A percentile compares a stretch with the other conserved stretches of the same genome.
These are phyloP conservation scores for Chondrilla cf. caribensis DNA, from an alignment of 37 sponge, comb jelly and placozoan species.

Conservation along the genomic window DNA sequence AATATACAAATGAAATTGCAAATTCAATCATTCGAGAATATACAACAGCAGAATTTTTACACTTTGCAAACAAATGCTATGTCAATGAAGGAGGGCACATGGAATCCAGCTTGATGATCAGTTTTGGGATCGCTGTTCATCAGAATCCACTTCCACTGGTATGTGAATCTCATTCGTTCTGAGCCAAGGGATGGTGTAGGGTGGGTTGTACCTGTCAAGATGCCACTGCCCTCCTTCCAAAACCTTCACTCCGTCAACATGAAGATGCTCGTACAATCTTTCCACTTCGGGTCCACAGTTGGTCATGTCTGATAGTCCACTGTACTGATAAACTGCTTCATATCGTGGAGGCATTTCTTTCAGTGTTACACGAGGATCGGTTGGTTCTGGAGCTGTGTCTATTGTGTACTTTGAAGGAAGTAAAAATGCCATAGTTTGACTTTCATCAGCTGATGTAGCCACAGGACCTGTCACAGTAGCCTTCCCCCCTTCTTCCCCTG, in stretches of 20 bases:
- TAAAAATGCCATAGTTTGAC: conserved; percentile 1
- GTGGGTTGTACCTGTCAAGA: neutral
- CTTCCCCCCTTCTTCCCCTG: too few species aligned
- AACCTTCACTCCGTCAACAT: neutral
- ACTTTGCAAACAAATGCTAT: too few species aligned
- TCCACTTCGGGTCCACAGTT: neutral
- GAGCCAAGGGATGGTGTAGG: conserved; percentile 2
- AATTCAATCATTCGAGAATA: too few species aligned
- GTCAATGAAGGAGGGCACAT: too few species aligned
- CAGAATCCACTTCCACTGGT: neutral
- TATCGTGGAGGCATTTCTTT: neutral
- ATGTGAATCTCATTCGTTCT: neutral
- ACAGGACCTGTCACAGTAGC: neutral
- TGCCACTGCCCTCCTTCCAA: neutral
- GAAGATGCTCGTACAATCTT: neutral
- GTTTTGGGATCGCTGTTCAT: neutral
- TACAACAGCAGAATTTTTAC: too few species aligned
- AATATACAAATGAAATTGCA: too few species aligned
- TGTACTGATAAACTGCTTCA: neutral
- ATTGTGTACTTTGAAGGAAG: neutral
- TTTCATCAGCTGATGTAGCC: neutral
- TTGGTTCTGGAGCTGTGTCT: neutral
- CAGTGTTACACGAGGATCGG: neutral
- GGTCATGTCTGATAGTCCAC: neutral
- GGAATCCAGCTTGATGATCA: too few species aligned